Evolutionary conservation across 1,140 invertebrate species (phyloP).

Genomic region (Leptopilina clavipes): DNA sequence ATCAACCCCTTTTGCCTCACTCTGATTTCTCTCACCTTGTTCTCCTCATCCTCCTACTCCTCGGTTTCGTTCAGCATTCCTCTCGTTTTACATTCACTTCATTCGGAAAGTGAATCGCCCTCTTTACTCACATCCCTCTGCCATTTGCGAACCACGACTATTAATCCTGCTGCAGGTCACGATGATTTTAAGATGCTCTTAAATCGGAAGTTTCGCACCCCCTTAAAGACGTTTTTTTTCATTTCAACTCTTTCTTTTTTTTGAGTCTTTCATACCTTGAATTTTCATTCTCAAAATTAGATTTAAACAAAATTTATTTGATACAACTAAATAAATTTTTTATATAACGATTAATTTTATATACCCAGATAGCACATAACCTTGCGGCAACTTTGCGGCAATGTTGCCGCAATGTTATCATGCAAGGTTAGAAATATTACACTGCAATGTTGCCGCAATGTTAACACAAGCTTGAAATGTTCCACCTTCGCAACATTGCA

Average conservation of each 20-base stretch:
- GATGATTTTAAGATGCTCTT: slow-evolving; percentile 44
- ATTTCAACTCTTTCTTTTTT: slow-evolving; percentile 12
- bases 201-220: slow-evolving; percentile 56
- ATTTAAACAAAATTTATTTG: too few species aligned
- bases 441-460: too few species aligned
- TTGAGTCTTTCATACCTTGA: neutral
- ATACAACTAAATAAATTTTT: too few species aligned
- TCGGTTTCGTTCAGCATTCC: neutral
- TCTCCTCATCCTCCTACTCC: neutral
- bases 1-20: slow-evolving; percentile 33
- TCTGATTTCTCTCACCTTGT: slow-evolving; percentile 35
- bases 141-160: slow-evolving; percentile 63
- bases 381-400: too few species aligned
- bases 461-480: too few species aligned
- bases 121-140: slow-evolving; percentile 58
- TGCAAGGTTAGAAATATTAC: too few species aligned
- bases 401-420: too few species aligned
- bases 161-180: slow-evolving; percentile 41
- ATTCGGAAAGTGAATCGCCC: slow-evolving; percentile 61
- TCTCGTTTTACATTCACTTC: slow-evolving; percentile 56
- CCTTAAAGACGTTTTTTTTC: slow-evolving; percentile 8
- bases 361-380: too few species aligned
- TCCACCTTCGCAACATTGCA: too few species aligned
- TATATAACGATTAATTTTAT: too few species aligned
- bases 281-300: too few species aligned